Base-by-base conservation (phyloP, 2,888 invertebrate species). In the Phengaris alcon region DNA sequence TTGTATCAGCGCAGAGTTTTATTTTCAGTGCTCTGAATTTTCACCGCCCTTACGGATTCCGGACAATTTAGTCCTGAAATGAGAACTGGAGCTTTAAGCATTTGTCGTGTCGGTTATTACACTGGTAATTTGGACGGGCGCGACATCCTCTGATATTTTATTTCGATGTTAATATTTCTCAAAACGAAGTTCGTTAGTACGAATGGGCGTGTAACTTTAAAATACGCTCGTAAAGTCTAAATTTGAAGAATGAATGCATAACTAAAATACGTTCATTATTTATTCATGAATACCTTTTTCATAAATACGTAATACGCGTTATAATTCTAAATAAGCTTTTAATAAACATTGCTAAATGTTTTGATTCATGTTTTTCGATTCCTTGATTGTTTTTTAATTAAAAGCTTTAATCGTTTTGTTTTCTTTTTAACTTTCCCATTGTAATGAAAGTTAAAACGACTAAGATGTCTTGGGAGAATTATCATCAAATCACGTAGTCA, bases 191-290 rank as follows among this genome's bases (percentile, higher is more conserved):
- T 73, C 73, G 59, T 73, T 59, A 59, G 73, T 48, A 44, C 73
- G 73, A 44, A 73, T 57, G 72, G 52, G 54, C 52, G 72, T 72
- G 52, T 52, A 52, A 52, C 22, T 72, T 64, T 51, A 35, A 72
- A 72, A 22, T 72, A 52, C 54, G 52, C 52, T 52, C 72, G 35
- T 72, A 72, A 72, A 54, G 72, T 72, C 52, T 35, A 54, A 54
- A 72, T 72, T 72, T 72, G 72, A 72, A 72, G 72, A 54, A 72
- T 72, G 72, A 72, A 54, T 52, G 72, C 72, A 72, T 54, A 72
- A 72, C 54, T 52, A 8, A 52, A 72, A 52, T 35, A 52, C 22
- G 52, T 72, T 64, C 35, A 64, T 64, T 72, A 54, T 52, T 72
- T 72, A 72, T 54, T 72, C 72, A 72, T 68, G 44, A 68, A 68